Percentiles rank a stretch among this genome's conserved stretches.
These are phyloP conservation scores for Zosterops lateralis DNA, from an alignment of 2,113 vertebrate genomes.

Conservation along the genomic window DNA sequence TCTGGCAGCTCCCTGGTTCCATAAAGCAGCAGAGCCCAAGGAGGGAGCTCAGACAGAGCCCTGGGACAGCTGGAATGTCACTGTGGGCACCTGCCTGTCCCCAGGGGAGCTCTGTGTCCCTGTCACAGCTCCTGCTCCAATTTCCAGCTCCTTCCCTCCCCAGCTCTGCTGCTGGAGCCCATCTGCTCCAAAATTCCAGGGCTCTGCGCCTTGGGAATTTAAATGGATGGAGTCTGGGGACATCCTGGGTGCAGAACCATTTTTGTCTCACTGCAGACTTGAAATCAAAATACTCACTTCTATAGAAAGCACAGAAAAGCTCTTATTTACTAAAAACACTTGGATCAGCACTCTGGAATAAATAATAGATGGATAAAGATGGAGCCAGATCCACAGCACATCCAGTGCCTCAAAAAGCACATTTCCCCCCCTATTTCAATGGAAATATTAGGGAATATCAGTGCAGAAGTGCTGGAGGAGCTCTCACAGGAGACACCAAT, in stretches of 20 bases:
- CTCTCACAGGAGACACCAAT: not conserved
- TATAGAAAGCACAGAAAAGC: fast-evolving
- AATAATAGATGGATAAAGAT: not conserved
- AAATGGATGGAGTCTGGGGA: not conserved
- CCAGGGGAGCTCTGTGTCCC: not conserved
- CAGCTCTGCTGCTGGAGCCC: not conserved
- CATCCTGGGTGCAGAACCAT: not conserved
- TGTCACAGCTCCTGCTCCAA: not conserved
- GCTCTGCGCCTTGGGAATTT: not conserved
- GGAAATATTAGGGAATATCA: not conserved
- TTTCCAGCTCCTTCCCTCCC: not conserved
- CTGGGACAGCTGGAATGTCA: not conserved
- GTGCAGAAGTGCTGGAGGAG: not conserved
- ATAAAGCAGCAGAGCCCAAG: not conserved
- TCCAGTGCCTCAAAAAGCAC: not conserved
- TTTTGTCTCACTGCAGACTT: not conserved
- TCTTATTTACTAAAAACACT: not conserved
- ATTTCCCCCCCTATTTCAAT: not conserved
- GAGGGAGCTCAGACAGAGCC: not conserved
- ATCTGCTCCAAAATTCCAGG: not conserved
- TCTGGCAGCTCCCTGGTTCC: not conserved
- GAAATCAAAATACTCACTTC: not conserved
- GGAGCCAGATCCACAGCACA: not conserved
- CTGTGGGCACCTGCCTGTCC: not conserved
- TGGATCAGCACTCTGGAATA: not conserved